A percentile compares a stretch with the other conserved stretches of the same genome.
These are phyloP conservation scores for Poeciliopsis occidentalis DNA, from an alignment of 2,113 vertebrate genomes.

Conservation along the genomic window DNA sequence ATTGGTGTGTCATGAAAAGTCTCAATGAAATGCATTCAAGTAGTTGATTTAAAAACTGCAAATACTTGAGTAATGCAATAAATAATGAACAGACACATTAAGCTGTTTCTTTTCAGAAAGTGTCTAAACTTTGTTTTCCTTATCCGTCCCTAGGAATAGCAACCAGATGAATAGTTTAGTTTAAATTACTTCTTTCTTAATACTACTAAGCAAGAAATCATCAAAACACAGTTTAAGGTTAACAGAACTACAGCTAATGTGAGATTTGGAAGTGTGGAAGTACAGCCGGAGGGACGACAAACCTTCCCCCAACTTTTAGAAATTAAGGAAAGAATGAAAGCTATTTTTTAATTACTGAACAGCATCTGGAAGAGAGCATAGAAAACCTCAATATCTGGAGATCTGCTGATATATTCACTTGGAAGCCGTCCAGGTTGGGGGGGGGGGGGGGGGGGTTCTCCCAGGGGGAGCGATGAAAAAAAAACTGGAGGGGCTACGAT, in stretches of 20 bases:
- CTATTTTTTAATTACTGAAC: slow-evolving; percentile 76
- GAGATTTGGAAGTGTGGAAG: slow-evolving; percentile 19
- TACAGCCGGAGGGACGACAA: slow-evolving; percentile 45
- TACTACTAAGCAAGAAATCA: background rate
- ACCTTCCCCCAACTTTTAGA: slow-evolving; percentile 64
- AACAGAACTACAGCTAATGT: slow-evolving; percentile 39
- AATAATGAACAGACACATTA: background rate
- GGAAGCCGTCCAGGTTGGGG: slow-evolving; percentile 47
- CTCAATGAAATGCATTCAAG: background rate
- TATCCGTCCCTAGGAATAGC: background rate
- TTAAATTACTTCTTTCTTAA: background rate
- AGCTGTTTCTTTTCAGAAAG: background rate
- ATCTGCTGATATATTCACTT: slow-evolving; percentile 65
- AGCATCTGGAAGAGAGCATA: slow-evolving; percentile 72
- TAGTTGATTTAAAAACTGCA: background rate
- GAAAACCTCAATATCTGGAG: slow-evolving; percentile 73
- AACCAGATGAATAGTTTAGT: background rate
- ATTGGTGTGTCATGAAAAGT: background rate
- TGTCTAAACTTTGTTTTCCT: background rate
- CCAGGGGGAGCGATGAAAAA: slow-evolving; percentile 35
- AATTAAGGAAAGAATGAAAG: slow-evolving; percentile 75
- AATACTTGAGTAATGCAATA: background rate
- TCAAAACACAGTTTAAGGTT: slow-evolving; percentile 13
- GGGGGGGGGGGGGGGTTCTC: slow-evolving; percentile 5
- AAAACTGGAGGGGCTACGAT: slow-evolving; percentile 5